Conservation (phyloP, 2,113 vertebrate genomes). For the Etheostoma spectabile region DNA sequence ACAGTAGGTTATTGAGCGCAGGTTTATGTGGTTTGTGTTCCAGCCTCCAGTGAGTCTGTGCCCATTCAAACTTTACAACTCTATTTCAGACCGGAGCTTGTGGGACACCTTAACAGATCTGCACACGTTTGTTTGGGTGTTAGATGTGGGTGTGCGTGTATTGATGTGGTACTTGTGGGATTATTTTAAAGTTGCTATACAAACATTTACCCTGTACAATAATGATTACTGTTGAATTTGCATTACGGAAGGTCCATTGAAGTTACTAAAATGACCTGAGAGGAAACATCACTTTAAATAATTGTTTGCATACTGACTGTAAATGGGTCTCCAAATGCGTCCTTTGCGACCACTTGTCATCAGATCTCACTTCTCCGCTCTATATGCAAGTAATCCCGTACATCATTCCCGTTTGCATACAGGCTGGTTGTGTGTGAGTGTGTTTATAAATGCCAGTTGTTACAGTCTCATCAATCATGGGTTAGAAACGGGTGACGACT, state of each 20-base stretch:
- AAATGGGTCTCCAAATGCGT: no score
- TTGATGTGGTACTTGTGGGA: neutral
- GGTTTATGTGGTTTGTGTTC: constrained; percentile 43
- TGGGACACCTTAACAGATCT: constrained; percentile 46
- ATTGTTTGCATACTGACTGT: neutral
- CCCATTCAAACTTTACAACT: constrained; percentile 37
- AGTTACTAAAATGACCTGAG: neutral
- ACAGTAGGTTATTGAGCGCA: constrained; percentile 33
- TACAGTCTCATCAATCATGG: no score
- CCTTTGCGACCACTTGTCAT: no score
- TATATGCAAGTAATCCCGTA: no score
- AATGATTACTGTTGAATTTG: neutral
- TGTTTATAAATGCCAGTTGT: no score
- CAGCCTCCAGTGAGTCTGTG: neutral
- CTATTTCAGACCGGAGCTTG: constrained; percentile 7
- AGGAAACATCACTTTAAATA: no score
- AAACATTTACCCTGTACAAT: neutral
- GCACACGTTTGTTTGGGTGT: neutral
- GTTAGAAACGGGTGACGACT: no score
- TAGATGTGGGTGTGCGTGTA: neutral
- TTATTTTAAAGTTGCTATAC: neutral
- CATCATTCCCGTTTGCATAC: no score
- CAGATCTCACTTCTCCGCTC: no score
- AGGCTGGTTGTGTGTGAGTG: no score
- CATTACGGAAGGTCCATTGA: neutral